Evolutionary conservation across 1,140 invertebrate species (phyloP).

Genomic region (Drosophila ohnishii): DNA sequence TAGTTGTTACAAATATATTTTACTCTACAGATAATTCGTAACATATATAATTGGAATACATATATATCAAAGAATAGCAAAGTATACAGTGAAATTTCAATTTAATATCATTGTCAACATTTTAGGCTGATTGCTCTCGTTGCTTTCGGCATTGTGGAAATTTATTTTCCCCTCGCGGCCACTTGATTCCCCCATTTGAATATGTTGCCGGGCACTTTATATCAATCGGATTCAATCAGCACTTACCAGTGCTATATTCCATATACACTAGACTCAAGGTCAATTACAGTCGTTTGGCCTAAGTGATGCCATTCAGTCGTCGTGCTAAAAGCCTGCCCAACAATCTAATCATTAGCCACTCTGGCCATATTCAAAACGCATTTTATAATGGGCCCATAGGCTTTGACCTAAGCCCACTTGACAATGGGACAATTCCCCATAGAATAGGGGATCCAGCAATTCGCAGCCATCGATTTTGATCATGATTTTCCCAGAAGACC

Average conservation of each 20-base stretch:
- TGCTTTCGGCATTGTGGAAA: background rate
- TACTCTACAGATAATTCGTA: too few relatives aligned
- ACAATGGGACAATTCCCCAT: constrained; percentile 31
- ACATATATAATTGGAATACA: too few relatives aligned
- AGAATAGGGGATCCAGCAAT: constrained; percentile 7
- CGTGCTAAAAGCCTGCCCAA: constrained; percentile 31
- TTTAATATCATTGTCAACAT: background rate
- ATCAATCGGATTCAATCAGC: constrained; percentile 51
- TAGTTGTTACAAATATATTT: too few relatives aligned
- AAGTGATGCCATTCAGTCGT: constrained; percentile 45
- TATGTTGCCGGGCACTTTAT: constrained; percentile 22
- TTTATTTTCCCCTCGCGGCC: constrained; percentile 14
- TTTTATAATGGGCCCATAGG: constrained; percentile 41
- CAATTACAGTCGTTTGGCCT: constrained; percentile 46
- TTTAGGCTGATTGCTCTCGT: constrained; percentile 1
- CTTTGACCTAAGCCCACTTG: constrained; percentile 39
- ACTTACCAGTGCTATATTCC: constrained; percentile 14
- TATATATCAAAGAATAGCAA: background rate
- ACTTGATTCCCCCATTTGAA: constrained; percentile 28
- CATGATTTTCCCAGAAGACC: constrained; percentile 55
- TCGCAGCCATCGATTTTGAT: constrained; percentile 45
- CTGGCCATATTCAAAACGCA: constrained; percentile 50
- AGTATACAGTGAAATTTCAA: background rate
- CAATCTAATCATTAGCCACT: constrained; percentile 48
- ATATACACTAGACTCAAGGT: constrained; percentile 20